Base-by-base conservation (phyloP, 2,797 vertebrate species). In the Hoplostethus mediterraneus region DNA sequence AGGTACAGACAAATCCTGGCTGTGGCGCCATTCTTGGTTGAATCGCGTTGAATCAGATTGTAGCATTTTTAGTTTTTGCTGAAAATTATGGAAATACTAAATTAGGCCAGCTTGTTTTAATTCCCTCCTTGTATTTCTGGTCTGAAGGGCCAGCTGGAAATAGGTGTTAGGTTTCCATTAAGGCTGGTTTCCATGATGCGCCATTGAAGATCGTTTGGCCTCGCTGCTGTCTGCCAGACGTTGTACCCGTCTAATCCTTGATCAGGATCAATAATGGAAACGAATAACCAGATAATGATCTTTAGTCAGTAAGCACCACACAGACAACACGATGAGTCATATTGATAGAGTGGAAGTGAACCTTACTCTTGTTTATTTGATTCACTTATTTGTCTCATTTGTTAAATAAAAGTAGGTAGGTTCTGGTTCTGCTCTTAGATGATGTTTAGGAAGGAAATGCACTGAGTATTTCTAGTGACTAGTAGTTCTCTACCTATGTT, bases 1-100 rank as follows among this genome's bases (percentile, higher is more conserved):
- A 99, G 97, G 98, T 98, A 95, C 90, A 84, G 70, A 67, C 53
- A 36, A 4, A 40, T 17, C 9, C n/a, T 52, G 28, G 52, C 52
- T 54, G 21, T 36, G 51, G 51, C 30, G 25, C 6, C 8, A 10
- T 5, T 54, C 11, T 31, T 31, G 13, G 5, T 17, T 52, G 5
- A 54, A 5, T 30, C 28, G 17, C n/a, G 8, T 53, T 28, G 5
- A 4, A 56, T 28, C 6, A n/a, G 40, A 17, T 40, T 2, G 8
- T 9, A 11, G 2, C 11, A 52, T 70, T 64, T 52, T 8, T 3
- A 67, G 12, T 56, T 55, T 73, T 42, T 56, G 5, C 12, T 52
- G 1, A 59, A 71, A 70, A 60, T 57, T 0, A 51, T 30, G 0
- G 51, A 53, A 11, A 33, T 40, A 8, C 3, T 25, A 59, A 59